Base-by-base conservation (phyloP, 2,888 invertebrate genomes). In the Villa cingulata region DNA sequence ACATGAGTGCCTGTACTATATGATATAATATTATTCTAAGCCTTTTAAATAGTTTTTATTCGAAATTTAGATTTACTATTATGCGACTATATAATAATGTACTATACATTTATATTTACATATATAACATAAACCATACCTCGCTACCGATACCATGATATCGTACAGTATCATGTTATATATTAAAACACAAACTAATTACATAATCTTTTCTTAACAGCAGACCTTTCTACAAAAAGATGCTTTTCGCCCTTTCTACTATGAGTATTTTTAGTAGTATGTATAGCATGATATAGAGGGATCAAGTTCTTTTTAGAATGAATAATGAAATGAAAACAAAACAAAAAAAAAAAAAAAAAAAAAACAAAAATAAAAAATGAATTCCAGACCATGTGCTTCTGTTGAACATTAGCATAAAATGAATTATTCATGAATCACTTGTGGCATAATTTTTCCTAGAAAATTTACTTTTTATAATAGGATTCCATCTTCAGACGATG, bases 391-490 rank as follows among this genome's bases (percentile, higher is more conserved):
- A 51, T 51, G 49, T 51, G 49, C 51, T 49, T 34, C 51, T 44
- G 43, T 38, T 45, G 45, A 45, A 43, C 49, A 51, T 51, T 51
- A 51, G 49, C 51, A 51, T 51, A 51, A 47, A 41, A 51, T 51
- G 51, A 51, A 51, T 51, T 49, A 51, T 51, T 51, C 51, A 51
- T 51, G 48, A 51, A 51, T 49, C 51, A 51, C 51, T 51, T 51
- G 51, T 51, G 51, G 51, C 51, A 51, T 51, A 51, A 51, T 51
- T 51, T 51, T 51, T 51, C 47, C 51, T 49, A 44, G 38, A 49
- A 45, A 51, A 51, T 51, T 51, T 51, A 51, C 46, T 51, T 51
- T 51, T 51, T 51, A 46, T 46, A 46, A 46, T 46, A 41, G 46
- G 37, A 46, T 46, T 41, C 46, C 37, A 37, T 36, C 34, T 46